Base-by-base conservation (phyloP, 2,797 vertebrate species). In the Hippoglossus hippoglossus region DNA sequence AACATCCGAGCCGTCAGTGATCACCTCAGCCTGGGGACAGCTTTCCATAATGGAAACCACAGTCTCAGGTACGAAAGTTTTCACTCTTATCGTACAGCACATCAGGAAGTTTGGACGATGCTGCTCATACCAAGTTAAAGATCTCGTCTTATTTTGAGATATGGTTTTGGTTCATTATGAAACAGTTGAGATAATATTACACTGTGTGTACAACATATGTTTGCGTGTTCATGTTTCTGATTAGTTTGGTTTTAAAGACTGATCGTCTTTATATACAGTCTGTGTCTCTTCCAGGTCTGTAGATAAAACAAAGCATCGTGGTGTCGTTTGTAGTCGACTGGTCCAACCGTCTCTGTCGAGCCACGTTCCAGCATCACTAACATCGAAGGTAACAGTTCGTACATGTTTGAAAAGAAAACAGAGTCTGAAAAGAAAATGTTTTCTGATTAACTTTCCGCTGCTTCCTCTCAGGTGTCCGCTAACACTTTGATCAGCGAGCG, bases 261-360 rank as follows among this genome's bases (percentile, higher is more conserved):
- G 8, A 34, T 34, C 8, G 0, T 34, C 28, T 31, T 7, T 31
- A 31, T 7, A 8, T 7, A 7, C 28, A 7, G 7, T 31, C 31
- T 34, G 31, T 34, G 31, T 34, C 31, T 34, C 31, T 34, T 34
- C 31, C 31, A 98, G 96, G 82, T 80, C 78, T 72, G 86, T 93
- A 26, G 94, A 95, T 41, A 96, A 93, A 84, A 79, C 68, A 47
- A 93, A 92, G 86, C 94, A 91, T 68, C 93, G 91, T 11, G 80
- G 87, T 50, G 93, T 81, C 39, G 74, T 91, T 0, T 83, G 93
- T 51, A 86, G 84, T 28, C 94, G 90, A 80, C 85, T 87, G 82
- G 62, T 19, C 49, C 94, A 92, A 54, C 91, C 82, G 52, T 88
- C 94, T 60, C 71, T 89, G 25, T 59, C 77, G 22, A 85, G 77